Evolutionary conservation across 2,888 invertebrate species (phyloP).

Genomic region (Mythimna pallens): DNA sequence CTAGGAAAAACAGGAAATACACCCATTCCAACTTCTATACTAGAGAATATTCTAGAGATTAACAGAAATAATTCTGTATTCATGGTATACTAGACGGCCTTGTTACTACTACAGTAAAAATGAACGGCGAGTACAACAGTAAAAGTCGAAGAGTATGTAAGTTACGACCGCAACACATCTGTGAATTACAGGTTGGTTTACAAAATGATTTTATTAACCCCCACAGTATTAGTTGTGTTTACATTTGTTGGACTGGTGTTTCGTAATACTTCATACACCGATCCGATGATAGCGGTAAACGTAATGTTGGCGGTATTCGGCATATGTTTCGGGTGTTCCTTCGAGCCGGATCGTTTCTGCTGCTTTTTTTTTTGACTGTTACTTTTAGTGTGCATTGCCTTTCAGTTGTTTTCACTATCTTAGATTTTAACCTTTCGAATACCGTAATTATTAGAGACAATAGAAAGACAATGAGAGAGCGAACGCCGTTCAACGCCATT

Average conservation of each 20-base stretch:
- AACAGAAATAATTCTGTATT: constrained; percentile 62
- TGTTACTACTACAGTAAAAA: constrained; percentile 85
- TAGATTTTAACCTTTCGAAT: too few species aligned
- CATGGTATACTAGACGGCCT: constrained; percentile 79
- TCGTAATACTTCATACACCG: constrained; percentile 74
- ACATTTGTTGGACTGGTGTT: constrained; percentile 72
- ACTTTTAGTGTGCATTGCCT: not conserved
- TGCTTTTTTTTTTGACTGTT: not conserved
- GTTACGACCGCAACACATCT: constrained; percentile 75
- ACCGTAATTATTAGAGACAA: too few species aligned
- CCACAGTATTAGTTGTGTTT: constrained; percentile 79
- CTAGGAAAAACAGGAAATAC: constrained; percentile 18
- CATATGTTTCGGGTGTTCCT: constrained; percentile 30
- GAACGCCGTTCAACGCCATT: too few species aligned
- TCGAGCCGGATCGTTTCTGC: not conserved
- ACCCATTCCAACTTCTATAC: constrained; percentile 33
- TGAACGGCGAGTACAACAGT: constrained; percentile 78
- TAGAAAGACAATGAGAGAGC: too few species aligned
- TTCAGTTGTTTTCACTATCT: not conserved
- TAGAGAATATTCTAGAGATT: constrained; percentile 52
- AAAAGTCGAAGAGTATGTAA: constrained; percentile 84
- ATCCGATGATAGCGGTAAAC: constrained; percentile 63
- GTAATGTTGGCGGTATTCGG: constrained; percentile 42
- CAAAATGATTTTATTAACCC: constrained; percentile 87
- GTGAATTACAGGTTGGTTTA: constrained; percentile 76